phyloP scores from a whole-genome alignment of 2,113 vertebrate genomes.

The Albula goreensis region DNA sequence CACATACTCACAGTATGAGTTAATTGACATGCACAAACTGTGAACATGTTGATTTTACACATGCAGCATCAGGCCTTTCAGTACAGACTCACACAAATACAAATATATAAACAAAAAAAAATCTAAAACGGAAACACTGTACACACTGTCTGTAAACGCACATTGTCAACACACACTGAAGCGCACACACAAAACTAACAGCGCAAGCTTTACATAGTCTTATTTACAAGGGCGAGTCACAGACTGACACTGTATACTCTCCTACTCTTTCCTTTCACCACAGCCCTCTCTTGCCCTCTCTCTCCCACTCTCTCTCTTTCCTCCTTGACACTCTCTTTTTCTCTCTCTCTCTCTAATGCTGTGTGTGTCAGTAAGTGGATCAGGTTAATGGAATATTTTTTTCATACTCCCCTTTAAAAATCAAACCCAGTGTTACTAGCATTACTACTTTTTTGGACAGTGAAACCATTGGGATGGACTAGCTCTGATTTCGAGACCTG shows the following conservation, averaged over 20 bases:
- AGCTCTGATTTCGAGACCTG: slow-evolving; percentile 23
- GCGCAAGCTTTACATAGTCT: background rate
- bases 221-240: background rate
- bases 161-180: slow-evolving; percentile 38
- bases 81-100: background rate
- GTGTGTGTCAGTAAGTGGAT: slow-evolving; percentile 34
- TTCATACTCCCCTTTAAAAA: slow-evolving; percentile 9
- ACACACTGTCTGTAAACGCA: slow-evolving; percentile 9
- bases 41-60: slow-evolving; percentile 34
- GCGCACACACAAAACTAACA: background rate
- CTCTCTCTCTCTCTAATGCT: slow-evolving; percentile 33
- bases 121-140: slow-evolving; percentile 12
- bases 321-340: slow-evolving; percentile 41
- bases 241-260: slow-evolving; percentile 40
- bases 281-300: slow-evolving; percentile 45
- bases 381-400: slow-evolving; percentile 10
- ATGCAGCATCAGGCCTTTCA: background rate
- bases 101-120: background rate
- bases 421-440: background rate
- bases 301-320: slow-evolving; percentile 34
- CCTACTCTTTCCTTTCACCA: slow-evolving; percentile 11
- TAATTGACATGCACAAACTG: slow-evolving; percentile 40
- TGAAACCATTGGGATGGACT: slow-evolving; percentile 12
- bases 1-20: slow-evolving; percentile 34
- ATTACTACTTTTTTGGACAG: slow-evolving; percentile 12